phyloP scores from a whole-genome alignment of 1,140 invertebrate genomes.

The Stegodyphus mimosarum region DNA sequence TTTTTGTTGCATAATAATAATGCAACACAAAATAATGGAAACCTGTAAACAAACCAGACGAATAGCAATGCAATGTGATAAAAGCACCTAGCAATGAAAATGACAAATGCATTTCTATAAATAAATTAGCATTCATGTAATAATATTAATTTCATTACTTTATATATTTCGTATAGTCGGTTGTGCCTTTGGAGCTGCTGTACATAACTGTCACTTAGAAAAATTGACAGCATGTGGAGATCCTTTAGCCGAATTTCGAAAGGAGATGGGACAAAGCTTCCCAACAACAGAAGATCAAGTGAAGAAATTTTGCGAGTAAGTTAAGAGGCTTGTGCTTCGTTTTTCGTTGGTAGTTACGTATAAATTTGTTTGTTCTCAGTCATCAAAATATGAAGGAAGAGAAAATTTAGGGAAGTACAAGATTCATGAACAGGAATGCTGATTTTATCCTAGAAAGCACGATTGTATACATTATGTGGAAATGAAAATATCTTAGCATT shows the following conservation, averaged over 20 bases:
- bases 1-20: no score
- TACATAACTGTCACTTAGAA: slow-evolving; percentile 37
- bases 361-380: neutral
- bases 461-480: no score
- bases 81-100: no score
- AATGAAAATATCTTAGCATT: no score
- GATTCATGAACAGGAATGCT: no score
- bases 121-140: no score
- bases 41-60: no score
- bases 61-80: no score
- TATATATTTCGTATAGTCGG: neutral
- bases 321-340: neutral
- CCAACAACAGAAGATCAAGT: slow-evolving; percentile 45
- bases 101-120: no score
- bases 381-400: neutral
- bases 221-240: slow-evolving; percentile 30
- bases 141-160: no score
- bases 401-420: neutral
- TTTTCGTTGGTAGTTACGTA: neutral
- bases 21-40: no score
- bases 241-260: slow-evolving; percentile 22
- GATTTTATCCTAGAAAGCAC: no score
- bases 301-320: slow-evolving; percentile 41
- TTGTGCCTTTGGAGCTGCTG: slow-evolving; percentile 11
- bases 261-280: slow-evolving; percentile 51